phyloP scores from a whole-genome alignment of 2,888 invertebrate species.

The Chrysolina haemoptera region DNA sequence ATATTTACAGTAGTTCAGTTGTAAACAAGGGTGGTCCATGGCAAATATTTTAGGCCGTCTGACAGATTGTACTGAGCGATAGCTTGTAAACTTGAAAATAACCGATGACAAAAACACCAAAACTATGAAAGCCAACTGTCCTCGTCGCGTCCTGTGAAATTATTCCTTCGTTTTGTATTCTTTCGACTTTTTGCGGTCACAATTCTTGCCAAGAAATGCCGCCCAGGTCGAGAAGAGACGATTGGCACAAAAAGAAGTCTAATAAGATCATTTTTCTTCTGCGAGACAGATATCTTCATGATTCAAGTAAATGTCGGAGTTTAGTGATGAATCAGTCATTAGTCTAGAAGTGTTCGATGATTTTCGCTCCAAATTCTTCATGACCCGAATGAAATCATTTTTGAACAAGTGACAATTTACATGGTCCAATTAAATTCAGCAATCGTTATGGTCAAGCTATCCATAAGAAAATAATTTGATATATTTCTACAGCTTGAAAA shows the following conservation, averaged over 20 bases:
- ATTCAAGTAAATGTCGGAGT: not conserved
- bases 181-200: slow-evolving; percentile 19
- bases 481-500: too few relatives aligned
- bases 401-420: too few relatives aligned
- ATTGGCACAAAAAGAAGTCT: not conserved
- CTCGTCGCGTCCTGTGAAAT: slow-evolving; percentile 44
- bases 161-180: slow-evolving; percentile 35
- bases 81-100: slow-evolving; percentile 39
- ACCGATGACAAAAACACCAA: slow-evolving; percentile 44
- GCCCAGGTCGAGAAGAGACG: not conserved
- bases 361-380: too few relatives aligned
- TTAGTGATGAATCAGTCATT: not conserved
- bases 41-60: slow-evolving; percentile 50
- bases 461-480: too few relatives aligned
- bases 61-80: slow-evolving; percentile 40
- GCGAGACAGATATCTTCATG: not conserved
- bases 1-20: slow-evolving; percentile 35
- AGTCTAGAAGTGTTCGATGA: too few relatives aligned
- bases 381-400: too few relatives aligned
- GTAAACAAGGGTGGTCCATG: slow-evolving; percentile 55
- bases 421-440: too few relatives aligned
- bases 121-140: slow-evolving; percentile 45
- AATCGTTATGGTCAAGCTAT: too few relatives aligned
- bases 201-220: slow-evolving; percentile 3
- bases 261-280: not conserved